These are phyloP conservation scores for Trissolcus brochymenae DNA, from an alignment of 2,888 invertebrate species.

Conservation along the genomic window DNA sequence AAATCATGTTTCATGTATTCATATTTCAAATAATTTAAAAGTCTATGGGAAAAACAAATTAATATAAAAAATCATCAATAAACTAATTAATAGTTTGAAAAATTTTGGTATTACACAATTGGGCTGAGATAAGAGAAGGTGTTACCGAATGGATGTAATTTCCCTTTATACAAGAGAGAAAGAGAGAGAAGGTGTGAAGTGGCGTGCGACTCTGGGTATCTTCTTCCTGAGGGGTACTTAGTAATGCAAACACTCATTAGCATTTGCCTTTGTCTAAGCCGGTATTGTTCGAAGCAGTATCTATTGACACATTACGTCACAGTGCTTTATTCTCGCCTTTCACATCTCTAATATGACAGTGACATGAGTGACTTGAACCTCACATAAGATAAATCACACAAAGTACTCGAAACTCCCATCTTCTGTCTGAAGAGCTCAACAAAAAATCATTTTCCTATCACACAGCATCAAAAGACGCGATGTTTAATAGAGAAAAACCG, in stretches of 20 bases:
- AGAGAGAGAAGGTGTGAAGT: conserved; percentile 21
- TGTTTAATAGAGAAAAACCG: no score
- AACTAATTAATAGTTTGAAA: no score
- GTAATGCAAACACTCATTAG: conserved; percentile 51
- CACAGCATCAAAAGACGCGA: no score
- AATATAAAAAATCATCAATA: no score
- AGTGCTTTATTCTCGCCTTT: conserved; percentile 50
- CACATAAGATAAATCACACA: conserved; percentile 43
- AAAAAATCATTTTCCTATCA: no score
- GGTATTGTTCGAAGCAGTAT: conserved; percentile 40
- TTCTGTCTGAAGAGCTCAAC: conserved; percentile 1
- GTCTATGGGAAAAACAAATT: no score
- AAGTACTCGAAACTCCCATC: conserved; percentile 36
- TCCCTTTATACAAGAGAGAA: background rate
- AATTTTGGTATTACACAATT: background rate
- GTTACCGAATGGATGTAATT: background rate
- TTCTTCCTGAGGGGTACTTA: conserved; percentile 18
- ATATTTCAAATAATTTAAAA: no score
- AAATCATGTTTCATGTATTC: no score
- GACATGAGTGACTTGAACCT: conserved; percentile 43
- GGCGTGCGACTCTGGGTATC: background rate
- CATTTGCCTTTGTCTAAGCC: conserved; percentile 38
- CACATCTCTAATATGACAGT: conserved; percentile 55
- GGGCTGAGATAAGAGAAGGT: background rate
- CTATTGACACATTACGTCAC: conserved; percentile 56